A percentile compares a stretch with the other conserved stretches of the same genome.
phyloP scores from a whole-genome alignment of 2,113 vertebrate species.

The Aphelocoma coerulescens region DNA sequence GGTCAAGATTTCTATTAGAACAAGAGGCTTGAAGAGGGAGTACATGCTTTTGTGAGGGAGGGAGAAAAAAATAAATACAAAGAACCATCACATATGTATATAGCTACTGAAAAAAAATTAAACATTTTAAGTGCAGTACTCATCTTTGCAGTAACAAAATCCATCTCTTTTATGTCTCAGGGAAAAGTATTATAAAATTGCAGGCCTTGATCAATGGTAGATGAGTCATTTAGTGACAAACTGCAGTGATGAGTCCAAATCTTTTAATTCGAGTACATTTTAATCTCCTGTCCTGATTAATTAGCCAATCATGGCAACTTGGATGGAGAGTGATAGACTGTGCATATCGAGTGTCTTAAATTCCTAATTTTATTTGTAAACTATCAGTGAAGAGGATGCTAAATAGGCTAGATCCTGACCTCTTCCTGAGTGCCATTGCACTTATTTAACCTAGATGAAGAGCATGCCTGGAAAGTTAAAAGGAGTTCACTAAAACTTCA shows the following conservation, averaged over 20 bases:
- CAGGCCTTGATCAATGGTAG: not conserved
- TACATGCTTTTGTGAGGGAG: not conserved
- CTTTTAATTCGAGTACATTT: not conserved
- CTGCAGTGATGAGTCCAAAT: not conserved
- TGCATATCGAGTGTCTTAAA: not conserved
- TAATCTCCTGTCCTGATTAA: not conserved
- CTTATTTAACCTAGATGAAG: not conserved
- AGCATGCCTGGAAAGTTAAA: not conserved
- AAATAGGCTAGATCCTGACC: not conserved
- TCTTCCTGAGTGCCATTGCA: not conserved
- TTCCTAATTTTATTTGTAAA: not conserved
- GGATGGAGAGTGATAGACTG: not conserved
- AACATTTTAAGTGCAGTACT: not conserved
- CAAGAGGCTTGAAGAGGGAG: not conserved
- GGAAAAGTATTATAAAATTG: not conserved
- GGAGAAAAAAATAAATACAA: not conserved
- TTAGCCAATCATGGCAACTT: not conserved
- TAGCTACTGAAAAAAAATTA: not conserved
- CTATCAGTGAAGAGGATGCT: not conserved
- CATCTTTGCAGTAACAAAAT: not conserved
- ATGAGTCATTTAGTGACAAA: slow-evolving; percentile 8
- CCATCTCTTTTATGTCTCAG: not conserved
- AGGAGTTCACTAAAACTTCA: not conserved
- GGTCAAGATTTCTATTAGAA: not conserved
- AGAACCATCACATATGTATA: not conserved